These are phyloP conservation scores for Rhynchophorus ferrugineus DNA, from an alignment of 1,140 invertebrate species.

Conservation along the genomic window DNA sequence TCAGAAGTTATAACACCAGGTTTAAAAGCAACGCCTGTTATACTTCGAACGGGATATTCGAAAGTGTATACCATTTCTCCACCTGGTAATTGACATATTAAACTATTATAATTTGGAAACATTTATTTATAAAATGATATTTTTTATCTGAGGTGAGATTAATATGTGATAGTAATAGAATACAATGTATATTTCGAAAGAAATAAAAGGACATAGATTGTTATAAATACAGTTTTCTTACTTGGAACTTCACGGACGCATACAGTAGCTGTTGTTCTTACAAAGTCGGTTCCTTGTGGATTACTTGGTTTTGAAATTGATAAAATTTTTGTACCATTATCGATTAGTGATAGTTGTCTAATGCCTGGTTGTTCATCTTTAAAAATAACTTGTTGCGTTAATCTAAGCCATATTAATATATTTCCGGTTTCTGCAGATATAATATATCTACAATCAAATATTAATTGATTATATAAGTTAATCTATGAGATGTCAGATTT, in stretches of 20 bases:
- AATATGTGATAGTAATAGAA: too few relatives aligned
- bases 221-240: too few relatives aligned
- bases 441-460: conserved; percentile 52
- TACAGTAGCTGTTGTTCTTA: conserved; percentile 56
- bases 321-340: conserved; percentile 76
- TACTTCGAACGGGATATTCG: conserved; percentile 65
- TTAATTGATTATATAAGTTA: background rate
- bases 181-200: too few relatives aligned
- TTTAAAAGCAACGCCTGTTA: conserved; percentile 58
- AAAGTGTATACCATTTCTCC: conserved; percentile 69
- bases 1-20: conserved; percentile 75
- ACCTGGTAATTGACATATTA: conserved; percentile 45
- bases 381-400: conserved; percentile 72
- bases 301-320: conserved; percentile 67
- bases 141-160: too few relatives aligned
- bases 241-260: conserved; percentile 63
- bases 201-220: too few relatives aligned
- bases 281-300: conserved; percentile 49
- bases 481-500: background rate
- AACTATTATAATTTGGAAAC: too few relatives aligned
- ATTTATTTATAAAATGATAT: too few relatives aligned
- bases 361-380: conserved; percentile 80
- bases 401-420: conserved; percentile 85
- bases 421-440: conserved; percentile 89
- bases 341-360: conserved; percentile 76